Conservation (phyloP, 2,888 invertebrate species). For the Ormia ochracea region DNA sequence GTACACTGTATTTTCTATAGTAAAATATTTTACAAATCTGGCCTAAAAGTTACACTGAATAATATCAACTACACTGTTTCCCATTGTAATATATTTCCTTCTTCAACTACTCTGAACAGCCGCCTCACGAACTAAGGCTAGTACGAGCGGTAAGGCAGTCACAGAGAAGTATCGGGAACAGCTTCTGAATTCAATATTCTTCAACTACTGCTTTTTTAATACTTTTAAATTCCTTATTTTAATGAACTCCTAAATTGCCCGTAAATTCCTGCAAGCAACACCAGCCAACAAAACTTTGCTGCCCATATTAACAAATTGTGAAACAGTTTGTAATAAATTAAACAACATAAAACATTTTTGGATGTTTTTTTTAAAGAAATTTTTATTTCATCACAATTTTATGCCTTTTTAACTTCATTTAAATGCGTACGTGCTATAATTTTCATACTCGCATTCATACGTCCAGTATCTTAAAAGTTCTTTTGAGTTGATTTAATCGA, state of each 20-base stretch:
- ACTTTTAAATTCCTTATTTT: background rate
- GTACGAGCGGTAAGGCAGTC: no score
- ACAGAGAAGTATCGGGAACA: no score
- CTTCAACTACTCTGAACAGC: no score
- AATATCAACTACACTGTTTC: no score
- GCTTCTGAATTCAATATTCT: no score
- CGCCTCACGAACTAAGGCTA: no score
- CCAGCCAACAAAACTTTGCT: background rate
- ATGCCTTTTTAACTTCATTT: slow-evolving; percentile 55
- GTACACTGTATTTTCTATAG: no score
- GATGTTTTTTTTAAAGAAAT: background rate
- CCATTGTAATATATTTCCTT: no score
- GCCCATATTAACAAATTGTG: slow-evolving; percentile 39
- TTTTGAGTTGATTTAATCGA: slow-evolving; percentile 53
- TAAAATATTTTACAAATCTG: no score
- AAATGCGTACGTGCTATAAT: slow-evolving; percentile 53
- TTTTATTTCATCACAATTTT: slow-evolving; percentile 38
- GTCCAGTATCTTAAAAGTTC: slow-evolving; percentile 9
- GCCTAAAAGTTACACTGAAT: no score
- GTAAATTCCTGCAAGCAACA: background rate
- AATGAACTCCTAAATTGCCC: slow-evolving; percentile 9
- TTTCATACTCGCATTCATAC: slow-evolving; percentile 20
- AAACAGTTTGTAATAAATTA: slow-evolving; percentile 45
- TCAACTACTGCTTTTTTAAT: background rate
- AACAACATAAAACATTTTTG: slow-evolving; percentile 16